Conservation (phyloP, 2,113 vertebrate species). For the Crypturellus undulatus region DNA sequence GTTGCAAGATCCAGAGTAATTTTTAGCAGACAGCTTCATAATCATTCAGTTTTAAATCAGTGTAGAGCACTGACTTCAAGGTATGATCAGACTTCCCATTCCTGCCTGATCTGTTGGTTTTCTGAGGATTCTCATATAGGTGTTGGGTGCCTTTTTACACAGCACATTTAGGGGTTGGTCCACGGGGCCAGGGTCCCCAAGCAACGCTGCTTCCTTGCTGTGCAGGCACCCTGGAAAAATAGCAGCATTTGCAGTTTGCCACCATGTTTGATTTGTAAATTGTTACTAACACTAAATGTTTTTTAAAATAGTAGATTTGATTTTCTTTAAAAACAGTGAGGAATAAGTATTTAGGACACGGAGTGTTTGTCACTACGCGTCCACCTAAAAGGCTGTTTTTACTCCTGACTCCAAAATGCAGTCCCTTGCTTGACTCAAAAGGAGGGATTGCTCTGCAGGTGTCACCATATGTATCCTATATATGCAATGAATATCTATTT, state of each 20-base stretch:
- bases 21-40: not conserved
- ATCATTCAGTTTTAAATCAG: not conserved
- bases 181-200: not conserved
- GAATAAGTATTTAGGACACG: not conserved
- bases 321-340: fast-evolving
- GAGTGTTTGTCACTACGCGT: not conserved
- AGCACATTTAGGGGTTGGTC: not conserved
- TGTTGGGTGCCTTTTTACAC: not conserved
- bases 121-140: not conserved
- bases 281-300: not conserved
- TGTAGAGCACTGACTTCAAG: not conserved
- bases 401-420: fast-evolving
- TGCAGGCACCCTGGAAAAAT: not conserved
- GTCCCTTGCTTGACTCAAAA: no score
- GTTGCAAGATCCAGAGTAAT: not conserved
- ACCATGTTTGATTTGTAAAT: not conserved
- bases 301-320: not conserved
- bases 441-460: not conserved
- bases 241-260: not conserved
- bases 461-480: no score
- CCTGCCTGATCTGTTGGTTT: not conserved
- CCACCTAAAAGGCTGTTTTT: not conserved
- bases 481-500: not conserved
- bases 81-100: not conserved
- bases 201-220: not conserved